phyloP scores from a whole-genome alignment of 1,140 invertebrate genomes.

The Pseudomyrmex cubaensis region DNA sequence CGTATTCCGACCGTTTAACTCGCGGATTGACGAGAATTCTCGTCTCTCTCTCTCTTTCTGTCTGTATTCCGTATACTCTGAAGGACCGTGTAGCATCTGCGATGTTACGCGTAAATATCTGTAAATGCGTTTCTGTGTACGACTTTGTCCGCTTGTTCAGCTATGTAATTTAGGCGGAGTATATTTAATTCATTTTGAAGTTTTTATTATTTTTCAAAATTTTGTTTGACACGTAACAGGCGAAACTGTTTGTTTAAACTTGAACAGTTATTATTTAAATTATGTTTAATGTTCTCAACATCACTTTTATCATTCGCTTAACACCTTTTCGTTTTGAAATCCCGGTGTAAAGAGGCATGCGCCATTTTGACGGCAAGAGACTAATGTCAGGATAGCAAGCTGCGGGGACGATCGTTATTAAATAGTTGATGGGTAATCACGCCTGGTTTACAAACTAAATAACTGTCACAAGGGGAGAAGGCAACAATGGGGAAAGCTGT shows the following conservation, averaged over 20 bases:
- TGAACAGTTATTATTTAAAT: no score
- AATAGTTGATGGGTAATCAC: constrained; percentile 61
- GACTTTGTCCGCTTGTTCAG: neutral
- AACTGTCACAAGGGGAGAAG: constrained; percentile 3
- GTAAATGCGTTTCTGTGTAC: neutral
- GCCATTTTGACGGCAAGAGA: constrained; percentile 35
- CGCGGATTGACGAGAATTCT: neutral
- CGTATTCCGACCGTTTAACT: constrained; percentile 18
- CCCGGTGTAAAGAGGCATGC: neutral
- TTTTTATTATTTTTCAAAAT: no score
- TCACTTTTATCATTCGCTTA: neutral
- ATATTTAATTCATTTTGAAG: neutral
- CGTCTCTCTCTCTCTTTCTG: neutral
- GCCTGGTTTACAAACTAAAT: constrained; percentile 69
- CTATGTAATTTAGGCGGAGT: neutral
- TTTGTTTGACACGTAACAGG: no score
- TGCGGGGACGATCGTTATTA: constrained; percentile 58
- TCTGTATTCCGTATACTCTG: neutral
- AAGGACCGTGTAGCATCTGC: neutral
- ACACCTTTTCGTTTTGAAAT: neutral
- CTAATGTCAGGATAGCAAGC: constrained; percentile 31
- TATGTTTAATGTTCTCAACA: no score
- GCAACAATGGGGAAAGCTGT: constrained; percentile 50
- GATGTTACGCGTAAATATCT: neutral
- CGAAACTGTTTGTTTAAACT: no score